Base-by-base conservation (phyloP, 2,888 invertebrate genomes). In the Melanchra persicariae region DNA sequence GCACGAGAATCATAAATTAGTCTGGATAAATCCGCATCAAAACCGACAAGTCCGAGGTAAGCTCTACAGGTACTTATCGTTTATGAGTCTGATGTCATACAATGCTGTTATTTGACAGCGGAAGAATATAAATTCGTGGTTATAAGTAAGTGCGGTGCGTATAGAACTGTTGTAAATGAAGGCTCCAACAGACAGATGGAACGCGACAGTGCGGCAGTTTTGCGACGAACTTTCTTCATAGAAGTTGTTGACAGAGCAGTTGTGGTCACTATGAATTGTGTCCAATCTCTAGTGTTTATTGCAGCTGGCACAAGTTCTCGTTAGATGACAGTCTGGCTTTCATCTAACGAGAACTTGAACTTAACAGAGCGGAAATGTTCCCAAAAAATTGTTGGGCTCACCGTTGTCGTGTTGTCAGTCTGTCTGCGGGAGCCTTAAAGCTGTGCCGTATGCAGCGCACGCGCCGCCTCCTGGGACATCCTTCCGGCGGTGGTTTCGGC, bases 401-500 rank as follows among this genome's bases (percentile, higher is more conserved):
- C 12, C 24, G 22, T 22, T 2, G 22, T 57, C 22, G 37, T 17
- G n/a, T 37, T 57, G 4, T 22, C 37, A 22, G 15, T 22, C 15
- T 22, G 57, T 37, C 57, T 57, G 22, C 37, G 37, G 37, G 22
- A 17, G 7, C 57, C 57, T 57, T 37, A 60, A 75, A 73, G 69
- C 65, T 62, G 59, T 51, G 65, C 77, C 59, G 73, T 59, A 91
- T 89, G 87, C 90, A 61, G 69, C 77, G 74, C 92, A 92, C 91
- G 91, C 85, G 77, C 75, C 69, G 52, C 82, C 84, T 82, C 87
- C 70, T 73, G 90, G 91, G 89, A 91, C 92, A 91, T 93, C 93
- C 93, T 93, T 93, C 93, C 93, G 92, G 90, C 93, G 92, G 88
- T 54, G 62, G 79, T 89, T 90, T 90, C 83, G 89, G 90, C 83